Base-by-base conservation (phyloP, 2,797 vertebrate species). In the Danio kyathit region DNA sequence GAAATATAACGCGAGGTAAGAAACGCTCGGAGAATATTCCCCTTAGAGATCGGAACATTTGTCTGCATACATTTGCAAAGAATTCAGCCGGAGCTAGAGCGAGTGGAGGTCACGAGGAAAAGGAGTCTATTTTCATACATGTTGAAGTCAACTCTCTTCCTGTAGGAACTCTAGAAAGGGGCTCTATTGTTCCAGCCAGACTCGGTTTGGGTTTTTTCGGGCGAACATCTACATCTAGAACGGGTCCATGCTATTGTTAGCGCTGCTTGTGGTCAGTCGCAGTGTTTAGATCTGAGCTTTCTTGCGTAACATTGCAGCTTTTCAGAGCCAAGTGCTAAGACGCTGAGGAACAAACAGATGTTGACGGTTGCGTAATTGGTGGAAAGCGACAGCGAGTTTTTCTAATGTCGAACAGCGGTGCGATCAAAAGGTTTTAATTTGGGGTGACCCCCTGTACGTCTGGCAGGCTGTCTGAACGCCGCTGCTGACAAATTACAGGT, bases 31-130 rank as follows among this genome's bases (percentile, higher is more conserved):
- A 87, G 91, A 93, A 91, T 88, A 74, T 89, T 93, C 93, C 93
- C 93, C 87, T 83, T 91, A 94, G 93, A 93, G 86, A 89, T 84
- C 83, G 81, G 91, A 91, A 85, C 88, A 88, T 91, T 92, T 91
- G 91, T 92, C 91, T 92, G 91, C 91, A 89, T 92, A 90, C 87
- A 88, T 92, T 94, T 90, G 85, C 86, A 81, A 82, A 29, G 54
- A 61, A 74, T 69, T 82, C 83, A 77, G 61, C 71, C 72, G 76
- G 83, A 87, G 82, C 71, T 49, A 74, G 80, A 86, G 78, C 89
- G 87, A 90, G 88, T 88, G 87, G 84, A 91, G 87, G 89, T 89
- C 88, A 86, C 84, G 84, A 86, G 81, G 48, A 88, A 79, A 90
- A 90, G 90, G 83, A 90, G 88, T 93, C 92, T 44, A 84, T 90